Base-by-base conservation (phyloP, 2,888 invertebrate species). In the Athripsodes cinereus region DNA sequence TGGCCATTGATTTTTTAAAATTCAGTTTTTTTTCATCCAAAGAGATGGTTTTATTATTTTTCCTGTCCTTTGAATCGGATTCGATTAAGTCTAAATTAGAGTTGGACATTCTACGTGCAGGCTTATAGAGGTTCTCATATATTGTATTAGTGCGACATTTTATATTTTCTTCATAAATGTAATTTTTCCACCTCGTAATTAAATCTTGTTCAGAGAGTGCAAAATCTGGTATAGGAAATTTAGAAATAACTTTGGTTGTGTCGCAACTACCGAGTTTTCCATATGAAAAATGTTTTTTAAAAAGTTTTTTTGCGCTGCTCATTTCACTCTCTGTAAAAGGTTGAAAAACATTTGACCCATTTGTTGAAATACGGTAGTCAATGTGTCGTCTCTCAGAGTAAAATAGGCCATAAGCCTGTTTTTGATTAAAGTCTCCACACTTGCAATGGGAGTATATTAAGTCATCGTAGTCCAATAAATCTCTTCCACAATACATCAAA, bases 81-180 rank as follows among this genome's bases (percentile, higher is more conserved):
- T 62, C 64, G 10, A 57, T 35, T n/a, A 53, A 52, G 60, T 61
- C 60, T 64, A 65, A 50, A 60, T 65, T 65, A 18, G 65, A 65
- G 26, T 61, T 62, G 26, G 65, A 64, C 20, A 62, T 56, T 18
- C 59, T 62, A 34, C 59, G 57, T 26, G 60, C 52, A 61, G 68
- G 64, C 49, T 66, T 65, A 44, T 66, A 59, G 57, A 68, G 65
- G 64, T 69, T 70, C 63, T 68, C 68, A 67, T 68, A 68, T 57
- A 69, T 62, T 56, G 58, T 62, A 26, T 67, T 65, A 59, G 65
- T 66, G 64, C 63, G 64, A 62, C 60, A 47, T 21, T 40, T 52
- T 54, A 64, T 61, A 64, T 66, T 67, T 55, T 63, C 62, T 19
- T 58, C 64, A 50, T 60, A 63, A 54, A 61, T 58, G 50, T 60